Evolutionary conservation across 2,797 vertebrate genomes (phyloP), one percentile per base, ranked within the genome.

Genomic region (Oreochromis mossambicus): DNA sequence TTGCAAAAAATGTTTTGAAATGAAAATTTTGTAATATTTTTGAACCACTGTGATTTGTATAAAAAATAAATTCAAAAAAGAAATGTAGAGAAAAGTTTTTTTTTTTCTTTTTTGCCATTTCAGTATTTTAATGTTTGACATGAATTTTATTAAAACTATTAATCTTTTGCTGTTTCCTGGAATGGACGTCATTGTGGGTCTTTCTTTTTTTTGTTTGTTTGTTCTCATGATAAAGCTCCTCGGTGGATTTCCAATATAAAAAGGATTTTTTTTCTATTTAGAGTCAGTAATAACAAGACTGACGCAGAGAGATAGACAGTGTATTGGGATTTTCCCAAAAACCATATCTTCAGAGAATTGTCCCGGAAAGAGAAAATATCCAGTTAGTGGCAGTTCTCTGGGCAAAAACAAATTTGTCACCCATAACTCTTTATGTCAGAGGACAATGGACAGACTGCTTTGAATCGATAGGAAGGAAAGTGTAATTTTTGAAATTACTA

Each of bases 41-140:
- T 96, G 79, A 97, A 97, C 94, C 94, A 96, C 95, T 97, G 96
- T 96, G 95, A 97, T 97, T 97, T 97, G 93, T 97, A 97, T 88
- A 96, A 96, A 96, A 95, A 95, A 85, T 80, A 95, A 95, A 85
- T 79, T 77, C 70, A 87, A 90, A 88, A 88, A 93, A 88, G 86
- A 89, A 89, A 92, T 68, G 34, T 82, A 86, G 66, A 91, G 86
- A 84, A 88, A 80, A 32, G 5, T 9, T 43, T 66, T 83, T 24
- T 83, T 24, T 68, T n/a, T 5, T 17, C 9, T 85, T 91, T 93
- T 92, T 95, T 95, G 95, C 95, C 95, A 95, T 97, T 97, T 96
- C 94, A 96, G 95, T 97, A 96, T 97, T 96, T 96, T 95, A 93
- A 96, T 96, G 96, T 97, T 96, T 96, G 95, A 96, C 95, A 95